Conservation (phyloP, 1,140 invertebrate species). For the Drosophila ananassae region DNA sequence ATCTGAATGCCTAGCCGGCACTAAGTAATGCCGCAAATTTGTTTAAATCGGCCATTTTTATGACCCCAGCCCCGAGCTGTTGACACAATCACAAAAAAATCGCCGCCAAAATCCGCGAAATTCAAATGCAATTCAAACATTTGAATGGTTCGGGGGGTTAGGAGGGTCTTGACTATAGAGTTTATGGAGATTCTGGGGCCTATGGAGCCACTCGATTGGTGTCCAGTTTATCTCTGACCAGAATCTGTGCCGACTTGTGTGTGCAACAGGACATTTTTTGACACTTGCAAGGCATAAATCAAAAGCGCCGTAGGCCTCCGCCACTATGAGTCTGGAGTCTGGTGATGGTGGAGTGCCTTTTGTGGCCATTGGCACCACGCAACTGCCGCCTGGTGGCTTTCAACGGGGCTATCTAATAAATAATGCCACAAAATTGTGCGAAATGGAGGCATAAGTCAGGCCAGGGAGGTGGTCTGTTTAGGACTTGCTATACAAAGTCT, state of each 20-base stretch:
- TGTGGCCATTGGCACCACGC: conserved; percentile 61
- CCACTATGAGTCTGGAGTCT: not conserved
- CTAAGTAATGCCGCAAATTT: conserved; percentile 74
- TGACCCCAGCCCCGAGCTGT: conserved; percentile 40
- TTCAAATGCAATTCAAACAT: conserved; percentile 59
- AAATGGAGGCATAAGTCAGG: conserved; percentile 3
- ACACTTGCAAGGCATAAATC: conserved; percentile 81
- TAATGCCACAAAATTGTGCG: conserved; percentile 61
- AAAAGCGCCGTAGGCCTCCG: conserved; percentile 68
- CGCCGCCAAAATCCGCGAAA: conserved; percentile 56
- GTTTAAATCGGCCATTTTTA: conserved; percentile 65
- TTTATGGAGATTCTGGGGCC: not conserved
- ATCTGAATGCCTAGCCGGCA: conserved; percentile 45
- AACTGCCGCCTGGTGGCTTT: conserved; percentile 62
- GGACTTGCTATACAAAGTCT: conserved; percentile 34
- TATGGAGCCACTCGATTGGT: conserved; percentile 26
- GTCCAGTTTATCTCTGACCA: conserved; percentile 52
- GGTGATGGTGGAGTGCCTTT: conserved; percentile 37
- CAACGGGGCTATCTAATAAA: conserved; percentile 78
- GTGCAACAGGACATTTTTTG: conserved; percentile 81
- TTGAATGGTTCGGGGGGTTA: conserved; percentile 37
- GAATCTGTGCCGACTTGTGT: conserved; percentile 64
- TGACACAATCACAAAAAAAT: conserved; percentile 74
- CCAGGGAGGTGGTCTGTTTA: conserved; percentile 47
- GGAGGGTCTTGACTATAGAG: not conserved